These are phyloP conservation scores for Zaprionus nigranus DNA, from an alignment of 1,140 invertebrate genomes.

Conservation along the genomic window DNA sequence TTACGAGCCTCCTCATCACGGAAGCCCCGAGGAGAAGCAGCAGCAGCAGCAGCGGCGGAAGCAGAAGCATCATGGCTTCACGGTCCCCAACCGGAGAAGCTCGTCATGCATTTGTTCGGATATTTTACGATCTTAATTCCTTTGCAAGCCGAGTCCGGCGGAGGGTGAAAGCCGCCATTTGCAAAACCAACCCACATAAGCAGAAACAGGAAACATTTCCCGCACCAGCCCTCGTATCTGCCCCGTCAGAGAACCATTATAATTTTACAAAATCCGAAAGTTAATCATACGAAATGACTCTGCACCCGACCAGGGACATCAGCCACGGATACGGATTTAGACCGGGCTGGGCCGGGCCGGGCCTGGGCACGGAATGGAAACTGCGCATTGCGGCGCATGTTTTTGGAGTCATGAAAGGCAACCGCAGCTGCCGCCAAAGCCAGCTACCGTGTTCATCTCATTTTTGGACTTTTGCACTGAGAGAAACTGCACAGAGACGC, in stretches of 20 bases:
- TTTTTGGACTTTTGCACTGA: not conserved
- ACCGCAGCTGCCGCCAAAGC: constrained; percentile 21
- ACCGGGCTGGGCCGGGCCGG: no score
- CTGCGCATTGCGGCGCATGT: constrained; percentile 65
- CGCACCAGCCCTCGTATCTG: constrained; percentile 16
- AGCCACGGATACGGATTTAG: constrained; percentile 6
- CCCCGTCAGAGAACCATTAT: constrained; percentile 58
- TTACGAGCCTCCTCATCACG: constrained; percentile 61
- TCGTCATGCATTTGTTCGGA: constrained; percentile 53
- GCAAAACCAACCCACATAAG: constrained; percentile 29
- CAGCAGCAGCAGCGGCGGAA: constrained; percentile 33
- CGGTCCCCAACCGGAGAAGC: constrained; percentile 54
- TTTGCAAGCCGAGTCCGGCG: constrained; percentile 49
- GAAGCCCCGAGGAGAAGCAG: constrained; percentile 43
- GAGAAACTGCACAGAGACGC: not conserved
- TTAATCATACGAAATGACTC: constrained; percentile 73
- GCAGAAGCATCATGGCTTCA: constrained; percentile 48
- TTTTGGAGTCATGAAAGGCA: constrained; percentile 46
- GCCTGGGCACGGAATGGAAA: constrained; percentile 14
- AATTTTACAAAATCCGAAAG: constrained; percentile 81
- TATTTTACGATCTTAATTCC: constrained; percentile 79
- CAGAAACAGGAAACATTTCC: constrained; percentile 2
- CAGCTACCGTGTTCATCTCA: not conserved
- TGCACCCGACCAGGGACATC: constrained; percentile 19
- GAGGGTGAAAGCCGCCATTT: constrained; percentile 69